Evolutionary conservation across 2,888 invertebrate genomes (phyloP), one percentile per base, ranked within the genome.

Genomic region (Listrodromus nycthemerus): DNA sequence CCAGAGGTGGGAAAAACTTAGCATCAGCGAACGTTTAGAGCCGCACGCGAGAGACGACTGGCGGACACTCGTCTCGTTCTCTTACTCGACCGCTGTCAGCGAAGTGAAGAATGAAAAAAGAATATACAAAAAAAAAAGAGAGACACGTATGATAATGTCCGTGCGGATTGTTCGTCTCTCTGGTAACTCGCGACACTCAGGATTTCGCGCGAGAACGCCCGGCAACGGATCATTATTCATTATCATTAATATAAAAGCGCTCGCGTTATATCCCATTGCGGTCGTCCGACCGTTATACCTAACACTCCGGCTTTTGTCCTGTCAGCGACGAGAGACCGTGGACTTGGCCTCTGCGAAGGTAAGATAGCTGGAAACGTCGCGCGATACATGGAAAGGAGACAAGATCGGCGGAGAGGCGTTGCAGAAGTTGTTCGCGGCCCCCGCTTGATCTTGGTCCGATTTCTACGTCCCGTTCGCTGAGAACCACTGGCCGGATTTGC

Each of bases 201-300:
- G 27, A 21, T 30, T 13, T 33, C 7, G 19, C 66, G 37, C 82
- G 24, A 30, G 21, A 30, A 45, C 33, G 37, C 19, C 2, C n/a
- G 63, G 41, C 30, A 33, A 33, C 19, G 73, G 73, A 78, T 78
- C 82, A 75, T 82, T 63, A 74, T 79, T 74, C 78, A 79, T 79
- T 55, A 79, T 74, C 82, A 48, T 82, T 79, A 55, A 78, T 75
- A 75, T 48, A 50, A 82, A 70, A 33, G 52, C 33, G 65, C 41
- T 21, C 33, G 78, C 5, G 27, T 67, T 48, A 19, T 63, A 61
- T 61, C 30, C 55, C 74, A 67, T 69, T 19, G 41, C 21, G 45
- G 50, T 30, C 52, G 61, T 71, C 65, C 21, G 2, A 74, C 74
- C 65, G 65, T 79, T 75, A 79, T 33, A 7, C 33, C 19, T 2